These are phyloP conservation scores for Leptopilina myrica DNA, from an alignment of 2,888 invertebrate genomes.

Conservation along the genomic window DNA sequence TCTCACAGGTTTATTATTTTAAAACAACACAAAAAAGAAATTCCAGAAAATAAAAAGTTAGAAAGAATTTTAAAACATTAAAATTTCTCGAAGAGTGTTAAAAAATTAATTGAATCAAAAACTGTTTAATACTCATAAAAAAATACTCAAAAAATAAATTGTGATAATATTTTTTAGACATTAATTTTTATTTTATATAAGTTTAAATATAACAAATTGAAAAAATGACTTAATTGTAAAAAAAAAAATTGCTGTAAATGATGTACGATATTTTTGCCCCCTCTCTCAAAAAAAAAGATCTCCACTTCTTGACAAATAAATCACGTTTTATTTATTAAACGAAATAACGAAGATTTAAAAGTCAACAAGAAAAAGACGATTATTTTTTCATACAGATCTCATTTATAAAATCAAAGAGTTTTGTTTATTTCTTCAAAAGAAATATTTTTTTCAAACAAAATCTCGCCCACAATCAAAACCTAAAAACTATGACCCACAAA, in stretches of 20 bases:
- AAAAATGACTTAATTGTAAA: background rate
- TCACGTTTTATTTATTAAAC: background rate
- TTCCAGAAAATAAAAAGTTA: background rate
- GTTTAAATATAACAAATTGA: slow-evolving; percentile 5
- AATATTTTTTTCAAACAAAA: slow-evolving; percentile 43
- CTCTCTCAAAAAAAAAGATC: background rate
- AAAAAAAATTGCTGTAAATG: slow-evolving; percentile 20
- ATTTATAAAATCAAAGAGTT: slow-evolving; percentile 24
- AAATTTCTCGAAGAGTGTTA: background rate
- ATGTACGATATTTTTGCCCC: slow-evolving; percentile 4
- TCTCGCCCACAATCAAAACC: slow-evolving; percentile 20
- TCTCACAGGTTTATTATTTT: background rate
- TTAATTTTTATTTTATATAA: background rate
- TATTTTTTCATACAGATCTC: background rate
- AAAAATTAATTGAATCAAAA: background rate
- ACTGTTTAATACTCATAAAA: slow-evolving; percentile 6
- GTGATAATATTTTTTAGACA: slow-evolving; percentile 22
- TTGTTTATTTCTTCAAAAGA: slow-evolving; percentile 41
- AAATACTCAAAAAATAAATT: slow-evolving; percentile 12
- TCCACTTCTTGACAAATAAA: background rate
- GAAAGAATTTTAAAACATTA: background rate
- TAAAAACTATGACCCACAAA: slow-evolving; percentile 24
- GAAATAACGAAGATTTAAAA: slow-evolving; percentile 9
- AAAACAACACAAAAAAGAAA: background rate
- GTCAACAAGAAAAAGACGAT: slow-evolving; percentile 17